These are phyloP conservation scores for Avahi laniger DNA, from an alignment of 2,797 vertebrate genomes.

Conservation along the genomic window DNA sequence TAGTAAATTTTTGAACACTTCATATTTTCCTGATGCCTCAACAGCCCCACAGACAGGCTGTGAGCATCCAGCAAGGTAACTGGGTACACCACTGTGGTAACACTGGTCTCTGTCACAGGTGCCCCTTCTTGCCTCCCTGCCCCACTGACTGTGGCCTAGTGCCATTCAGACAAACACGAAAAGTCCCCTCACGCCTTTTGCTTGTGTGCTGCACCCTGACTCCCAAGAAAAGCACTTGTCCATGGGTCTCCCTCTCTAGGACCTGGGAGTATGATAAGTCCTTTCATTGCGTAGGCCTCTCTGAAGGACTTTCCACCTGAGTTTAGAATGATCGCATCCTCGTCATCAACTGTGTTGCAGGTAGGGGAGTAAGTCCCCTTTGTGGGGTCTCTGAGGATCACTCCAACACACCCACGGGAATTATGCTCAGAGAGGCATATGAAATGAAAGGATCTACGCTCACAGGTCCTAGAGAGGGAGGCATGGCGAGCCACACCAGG, in stretches of 20 bases:
- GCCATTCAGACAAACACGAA: not conserved
- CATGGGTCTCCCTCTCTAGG: not conserved
- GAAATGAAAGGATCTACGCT: not conserved
- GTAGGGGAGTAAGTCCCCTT: not conserved
- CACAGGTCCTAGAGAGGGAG: not conserved
- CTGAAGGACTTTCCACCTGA: not conserved
- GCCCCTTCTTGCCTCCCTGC: too few relatives aligned
- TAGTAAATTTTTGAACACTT: not conserved
- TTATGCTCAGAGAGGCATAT: not conserved
- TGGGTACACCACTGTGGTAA: not conserved
- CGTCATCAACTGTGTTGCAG: not conserved
- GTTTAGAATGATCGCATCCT: not conserved
- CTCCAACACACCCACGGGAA: not conserved
- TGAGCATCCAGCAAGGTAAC: not conserved
- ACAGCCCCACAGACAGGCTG: not conserved
- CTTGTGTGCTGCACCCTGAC: not conserved
- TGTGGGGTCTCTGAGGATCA: not conserved
- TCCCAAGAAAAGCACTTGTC: not conserved
- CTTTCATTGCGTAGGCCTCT: not conserved
- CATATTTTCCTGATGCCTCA: not conserved
- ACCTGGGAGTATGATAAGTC: not conserved
- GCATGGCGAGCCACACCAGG: not conserved
- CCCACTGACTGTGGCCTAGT: not conserved
- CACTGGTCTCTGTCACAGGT: not conserved
- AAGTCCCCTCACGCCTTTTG: not conserved